These are phyloP conservation scores for Phorcus lineatus DNA, from an alignment of 2,888 invertebrate species.

Conservation along the genomic window DNA sequence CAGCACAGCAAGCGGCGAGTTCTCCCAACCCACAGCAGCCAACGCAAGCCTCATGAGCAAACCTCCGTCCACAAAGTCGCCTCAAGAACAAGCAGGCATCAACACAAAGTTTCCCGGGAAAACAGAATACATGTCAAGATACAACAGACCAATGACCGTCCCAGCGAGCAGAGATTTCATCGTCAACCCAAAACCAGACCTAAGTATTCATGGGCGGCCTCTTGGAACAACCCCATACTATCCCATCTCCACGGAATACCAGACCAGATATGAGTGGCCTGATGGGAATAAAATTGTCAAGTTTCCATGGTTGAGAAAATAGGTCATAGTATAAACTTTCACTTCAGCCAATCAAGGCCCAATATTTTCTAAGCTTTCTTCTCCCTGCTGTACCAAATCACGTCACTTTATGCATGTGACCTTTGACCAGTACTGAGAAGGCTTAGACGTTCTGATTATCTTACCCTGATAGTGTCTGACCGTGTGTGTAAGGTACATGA, in stretches of 20 bases:
- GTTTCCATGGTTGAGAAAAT: slow-evolving; percentile 67
- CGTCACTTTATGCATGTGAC: not conserved
- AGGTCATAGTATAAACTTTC: not conserved
- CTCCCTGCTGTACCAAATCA: not conserved
- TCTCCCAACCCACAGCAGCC: not conserved
- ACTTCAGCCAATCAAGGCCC: not conserved
- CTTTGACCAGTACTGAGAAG: not conserved
- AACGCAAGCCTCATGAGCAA: slow-evolving; percentile 25
- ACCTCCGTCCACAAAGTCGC: slow-evolving; percentile 53
- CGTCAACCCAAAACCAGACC: slow-evolving; percentile 74
- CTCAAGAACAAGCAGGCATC: slow-evolving; percentile 75
- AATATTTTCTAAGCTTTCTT: not conserved
- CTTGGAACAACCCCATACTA: slow-evolving; percentile 51
- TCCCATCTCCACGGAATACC: slow-evolving; percentile 70
- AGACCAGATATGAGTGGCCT: slow-evolving; percentile 72
- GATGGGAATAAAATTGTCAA: slow-evolving; percentile 68
- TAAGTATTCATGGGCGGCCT: slow-evolving; percentile 68
- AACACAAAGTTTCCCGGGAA: slow-evolving; percentile 72
- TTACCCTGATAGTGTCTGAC: no score
- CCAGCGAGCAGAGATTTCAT: slow-evolving; percentile 62
- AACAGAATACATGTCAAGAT: slow-evolving; percentile 72
- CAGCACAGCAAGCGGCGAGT: not conserved
- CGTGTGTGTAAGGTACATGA: no score
- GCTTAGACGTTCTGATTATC: no score
- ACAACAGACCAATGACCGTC: slow-evolving; percentile 56